phyloP scores from a whole-genome alignment of 2,888 invertebrate species.

The Clunio marinus region DNA sequence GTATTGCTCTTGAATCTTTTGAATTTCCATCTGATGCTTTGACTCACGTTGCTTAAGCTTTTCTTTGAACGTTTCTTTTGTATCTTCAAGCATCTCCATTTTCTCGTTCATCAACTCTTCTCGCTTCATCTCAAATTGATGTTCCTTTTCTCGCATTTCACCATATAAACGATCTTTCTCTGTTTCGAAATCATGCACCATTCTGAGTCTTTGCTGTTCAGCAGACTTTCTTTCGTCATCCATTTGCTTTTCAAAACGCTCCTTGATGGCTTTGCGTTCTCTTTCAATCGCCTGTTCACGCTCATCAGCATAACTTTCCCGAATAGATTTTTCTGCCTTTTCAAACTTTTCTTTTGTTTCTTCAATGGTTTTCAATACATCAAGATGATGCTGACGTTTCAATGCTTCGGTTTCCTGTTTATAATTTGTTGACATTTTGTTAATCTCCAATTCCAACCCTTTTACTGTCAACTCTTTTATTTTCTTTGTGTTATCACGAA shows the following conservation, averaged over 20 bases:
- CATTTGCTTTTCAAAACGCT: constrained; percentile 56
- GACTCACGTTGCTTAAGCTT: constrained; percentile 52
- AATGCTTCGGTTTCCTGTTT: constrained; percentile 59
- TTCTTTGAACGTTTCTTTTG: constrained; percentile 54
- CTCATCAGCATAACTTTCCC: constrained; percentile 60
- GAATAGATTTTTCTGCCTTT: constrained; percentile 58
- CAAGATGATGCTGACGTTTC: constrained; percentile 57
- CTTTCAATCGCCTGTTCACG: constrained; percentile 60
- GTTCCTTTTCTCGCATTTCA: constrained; percentile 53
- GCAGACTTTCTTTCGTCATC: constrained; percentile 56
- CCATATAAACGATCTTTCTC: constrained; percentile 51
- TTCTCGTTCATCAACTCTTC: constrained; percentile 51
- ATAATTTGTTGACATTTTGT: constrained; percentile 70
- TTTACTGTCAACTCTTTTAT: constrained; percentile 85
- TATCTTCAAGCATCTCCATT: constrained; percentile 52
- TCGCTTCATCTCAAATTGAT: constrained; percentile 48
- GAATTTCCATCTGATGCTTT: constrained; percentile 54
- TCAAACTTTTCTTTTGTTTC: constrained; percentile 62
- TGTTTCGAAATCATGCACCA: constrained; percentile 52
- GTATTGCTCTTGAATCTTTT: constrained; percentile 56
- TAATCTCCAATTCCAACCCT: constrained; percentile 78
- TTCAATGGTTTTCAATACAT: constrained; percentile 65
- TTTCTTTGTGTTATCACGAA: constrained; percentile 77
- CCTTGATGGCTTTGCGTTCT: constrained; percentile 58
- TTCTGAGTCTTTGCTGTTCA: constrained; percentile 55